phyloP scores from a whole-genome alignment of 2,113 vertebrate species.

The Odocoileus hemionus region DNA sequence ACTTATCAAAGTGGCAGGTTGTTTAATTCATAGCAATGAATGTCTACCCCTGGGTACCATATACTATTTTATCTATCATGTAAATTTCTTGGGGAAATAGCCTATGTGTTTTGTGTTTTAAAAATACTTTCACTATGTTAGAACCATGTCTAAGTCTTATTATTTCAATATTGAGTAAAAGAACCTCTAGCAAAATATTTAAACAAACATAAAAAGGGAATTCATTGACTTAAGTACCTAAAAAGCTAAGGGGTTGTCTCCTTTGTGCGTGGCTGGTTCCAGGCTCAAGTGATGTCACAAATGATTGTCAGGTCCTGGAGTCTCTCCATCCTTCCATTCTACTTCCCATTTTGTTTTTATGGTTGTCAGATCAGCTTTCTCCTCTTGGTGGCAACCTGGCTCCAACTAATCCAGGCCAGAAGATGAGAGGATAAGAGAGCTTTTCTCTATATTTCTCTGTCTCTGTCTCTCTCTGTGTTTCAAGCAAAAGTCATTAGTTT shows the following conservation, averaged over 20 bases:
- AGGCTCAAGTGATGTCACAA: background rate
- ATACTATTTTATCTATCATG: conserved; percentile 2
- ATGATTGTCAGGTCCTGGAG: background rate
- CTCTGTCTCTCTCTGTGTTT: background rate
- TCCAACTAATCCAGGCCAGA: background rate
- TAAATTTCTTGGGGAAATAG: background rate
- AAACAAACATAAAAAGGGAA: background rate
- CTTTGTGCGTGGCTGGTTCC: background rate
- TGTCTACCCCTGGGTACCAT: background rate
- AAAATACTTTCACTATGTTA: conserved; percentile 19
- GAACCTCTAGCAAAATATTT: background rate
- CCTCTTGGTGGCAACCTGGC: background rate
- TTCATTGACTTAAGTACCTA: background rate
- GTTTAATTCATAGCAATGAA: conserved; percentile 38
- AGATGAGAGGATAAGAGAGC: background rate
- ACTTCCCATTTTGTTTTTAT: background rate
- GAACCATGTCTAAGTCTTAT: background rate
- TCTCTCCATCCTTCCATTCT: background rate
- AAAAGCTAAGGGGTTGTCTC: background rate
- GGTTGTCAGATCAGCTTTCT: background rate
- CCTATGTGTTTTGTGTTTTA: background rate
- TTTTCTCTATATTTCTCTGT: background rate
- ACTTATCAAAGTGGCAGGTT: conserved; percentile 31
- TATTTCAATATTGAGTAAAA: background rate
- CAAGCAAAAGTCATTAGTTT: background rate